Base-by-base conservation (phyloP, 2,888 invertebrate species). In the Helobdella robusta region DNA sequence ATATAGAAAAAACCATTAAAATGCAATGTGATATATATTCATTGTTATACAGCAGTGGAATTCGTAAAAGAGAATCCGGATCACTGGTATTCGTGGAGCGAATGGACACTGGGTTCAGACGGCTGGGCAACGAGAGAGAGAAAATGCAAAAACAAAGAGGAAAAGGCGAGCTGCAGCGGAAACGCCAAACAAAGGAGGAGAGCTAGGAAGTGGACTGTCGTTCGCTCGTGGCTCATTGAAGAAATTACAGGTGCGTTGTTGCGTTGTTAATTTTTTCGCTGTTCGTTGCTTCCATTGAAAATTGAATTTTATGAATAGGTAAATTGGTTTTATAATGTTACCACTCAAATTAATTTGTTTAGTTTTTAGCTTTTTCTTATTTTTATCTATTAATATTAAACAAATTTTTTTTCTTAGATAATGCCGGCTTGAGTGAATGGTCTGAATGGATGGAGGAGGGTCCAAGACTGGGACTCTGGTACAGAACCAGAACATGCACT, bases 101-200 rank as follows among this genome's bases (percentile, higher is more conserved):
- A 36, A 11, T 61, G 61, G 61, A n/a, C n/a, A n/a, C 40, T 23
- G 5, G 46, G n/a, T 25, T 44, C 40, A n/a, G n/a, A 58, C n/a
- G 61, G 34, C 15, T 61, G 61, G 61, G 23, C 46, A 15, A 35
- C 5, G n/a, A 61, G 61, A 28, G n/a, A 20, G n/a, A 61, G 61
- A 11, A 56, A 56, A n/a, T 56, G 56, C 15, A 56, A 28, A 56
- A 56, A 56, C n/a, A 28, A 25, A 8, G 56, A 5, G n/a, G 25
- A n/a, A 5, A 32, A 30, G n/a, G 25, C 25, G 6, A n/a, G 32
- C 28, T 56, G 56, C 32, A n/a, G 32, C 6, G 56, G 56, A 32
- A 56, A 25, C 32, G 6, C 32, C 20, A 56, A 56, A 18, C 56
- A 56, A 28, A 56, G 32, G 32, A 56, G 56, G 28, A 25, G 56